A percentile compares a stretch with the other conserved stretches of the same genome.
These are phyloP conservation scores for Parnassius apollo DNA, from an alignment of 2,888 invertebrate genomes.

Conservation along the genomic window DNA sequence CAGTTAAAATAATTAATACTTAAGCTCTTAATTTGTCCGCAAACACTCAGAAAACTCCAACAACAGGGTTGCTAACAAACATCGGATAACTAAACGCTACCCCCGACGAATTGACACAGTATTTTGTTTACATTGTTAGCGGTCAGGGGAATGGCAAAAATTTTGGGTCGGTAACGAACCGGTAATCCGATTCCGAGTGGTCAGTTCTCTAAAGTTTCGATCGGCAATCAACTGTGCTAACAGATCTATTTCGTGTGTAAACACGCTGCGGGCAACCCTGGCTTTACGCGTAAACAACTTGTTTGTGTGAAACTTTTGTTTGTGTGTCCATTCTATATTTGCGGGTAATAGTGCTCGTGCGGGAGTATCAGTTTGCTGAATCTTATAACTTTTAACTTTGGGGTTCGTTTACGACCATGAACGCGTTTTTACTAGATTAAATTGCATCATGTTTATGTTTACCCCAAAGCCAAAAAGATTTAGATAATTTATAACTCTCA, in stretches of 20 bases:
- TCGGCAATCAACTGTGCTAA: slow-evolving; percentile 73
- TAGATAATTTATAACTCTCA: too few relatives aligned
- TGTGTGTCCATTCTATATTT: slow-evolving; percentile 27
- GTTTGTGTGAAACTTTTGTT: slow-evolving; percentile 26
- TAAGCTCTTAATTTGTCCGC: slow-evolving; percentile 25
- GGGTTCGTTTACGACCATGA: too few relatives aligned
- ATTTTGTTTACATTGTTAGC: slow-evolving; percentile 64
- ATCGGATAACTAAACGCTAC: slow-evolving; percentile 40
- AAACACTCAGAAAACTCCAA: slow-evolving; percentile 35
- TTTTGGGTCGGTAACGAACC: slow-evolving; percentile 65
- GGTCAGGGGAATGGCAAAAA: slow-evolving; percentile 70
- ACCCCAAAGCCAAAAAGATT: too few relatives aligned
- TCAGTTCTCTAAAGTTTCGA: slow-evolving; percentile 72
- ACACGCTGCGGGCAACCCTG: slow-evolving; percentile 51
- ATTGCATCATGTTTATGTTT: too few relatives aligned
- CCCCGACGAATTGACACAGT: slow-evolving; percentile 44
- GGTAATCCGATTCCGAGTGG: slow-evolving; percentile 73
- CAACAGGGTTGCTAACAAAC: slow-evolving; percentile 47
- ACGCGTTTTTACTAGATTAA: too few relatives aligned
- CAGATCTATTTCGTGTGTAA: slow-evolving; percentile 70
- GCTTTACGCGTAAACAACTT: slow-evolving; percentile 20
- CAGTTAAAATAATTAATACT: slow-evolving; percentile 37
- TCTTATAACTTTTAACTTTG: neutral
- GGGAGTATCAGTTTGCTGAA: slow-evolving; percentile 6
- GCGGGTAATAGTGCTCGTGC: slow-evolving; percentile 20